phyloP scores from a whole-genome alignment of 2,113 vertebrate genomes.

The Isurus oxyrinchus region DNA sequence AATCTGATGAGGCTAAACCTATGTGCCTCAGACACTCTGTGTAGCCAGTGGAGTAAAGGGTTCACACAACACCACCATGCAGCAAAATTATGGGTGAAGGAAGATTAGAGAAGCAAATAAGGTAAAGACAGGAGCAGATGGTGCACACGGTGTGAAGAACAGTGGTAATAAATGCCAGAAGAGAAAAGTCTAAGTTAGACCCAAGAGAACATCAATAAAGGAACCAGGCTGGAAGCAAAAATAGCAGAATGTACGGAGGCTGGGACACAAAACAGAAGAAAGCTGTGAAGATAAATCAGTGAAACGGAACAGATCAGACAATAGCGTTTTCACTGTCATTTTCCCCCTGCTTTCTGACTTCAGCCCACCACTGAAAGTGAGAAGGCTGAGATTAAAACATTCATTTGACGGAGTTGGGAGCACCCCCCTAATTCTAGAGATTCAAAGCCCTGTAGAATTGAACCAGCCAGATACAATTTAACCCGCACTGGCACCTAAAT shows the following conservation, averaged over 20 bases:
- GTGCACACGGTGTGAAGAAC: not conserved
- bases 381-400: not conserved
- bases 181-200: not conserved
- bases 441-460: not conserved
- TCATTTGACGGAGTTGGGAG: not conserved
- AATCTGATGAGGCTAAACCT: not conserved
- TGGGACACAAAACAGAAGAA: not conserved
- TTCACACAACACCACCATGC: not conserved
- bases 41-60: not conserved
- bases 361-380: not conserved
- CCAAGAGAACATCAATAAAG: conserved; percentile 26
- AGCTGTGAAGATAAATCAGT: not conserved
- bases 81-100: not conserved
- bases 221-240: not conserved
- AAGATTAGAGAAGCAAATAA: conserved; percentile 22
- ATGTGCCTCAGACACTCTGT: not conserved
- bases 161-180: not conserved
- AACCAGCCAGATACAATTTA: not conserved
- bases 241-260: not conserved
- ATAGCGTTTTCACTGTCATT: not conserved
- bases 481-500: not conserved
- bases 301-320: not conserved
- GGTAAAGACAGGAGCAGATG: conserved; percentile 18
- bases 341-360: not conserved
- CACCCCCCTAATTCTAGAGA: not conserved